Base-by-base conservation (phyloP, 2,888 invertebrate species). In the Merodon equestris region DNA sequence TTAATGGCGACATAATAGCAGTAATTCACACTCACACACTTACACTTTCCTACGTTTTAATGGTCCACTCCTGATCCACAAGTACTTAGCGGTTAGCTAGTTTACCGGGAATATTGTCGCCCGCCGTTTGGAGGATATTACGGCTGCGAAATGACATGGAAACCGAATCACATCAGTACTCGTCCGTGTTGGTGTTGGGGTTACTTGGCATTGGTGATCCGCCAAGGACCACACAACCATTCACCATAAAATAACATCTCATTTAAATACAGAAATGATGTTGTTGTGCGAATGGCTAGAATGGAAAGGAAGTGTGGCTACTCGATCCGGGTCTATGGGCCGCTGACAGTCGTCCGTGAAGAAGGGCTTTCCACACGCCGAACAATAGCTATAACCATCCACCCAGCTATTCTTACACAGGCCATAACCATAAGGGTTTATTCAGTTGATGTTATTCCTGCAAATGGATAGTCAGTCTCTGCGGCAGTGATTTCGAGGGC, bases 401-500 rank as follows among this genome's bases (percentile, higher is more conserved):
- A 15, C 38, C 57, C 5, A 12, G 14, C 64, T 38, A 18, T 18
- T 14, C 58, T 54, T 63, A 44, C 68, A 61, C 72, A 72, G 57
- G 40, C 72, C 67, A 77, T 73, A 77, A 63, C 77, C 77, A 63
- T 67, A 77, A 77, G 72, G 77, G 72, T 77, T 72, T 77, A 77
- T 77, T 77, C 77, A 77, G 72, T 77, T 57, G 73, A 67, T 77
- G 72, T 77, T 72, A 77, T 77, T 72, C 67, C 57, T 57, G 77
- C 72, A 77, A 77, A 77, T 77, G 77, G 77, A 77, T 77, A 77
- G 77, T 77, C 27, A 27, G 27, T 4, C 77, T 77, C 73, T 61
- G 72, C 58, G 72, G 63, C 67, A 72, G 67, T 77, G 77, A 77
- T 77, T 77, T 73, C 67, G 67, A 77, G 77, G 77, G 77, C 77